Conservation (phyloP, 2,888 invertebrate species). For the Lasioglossum morio region DNA sequence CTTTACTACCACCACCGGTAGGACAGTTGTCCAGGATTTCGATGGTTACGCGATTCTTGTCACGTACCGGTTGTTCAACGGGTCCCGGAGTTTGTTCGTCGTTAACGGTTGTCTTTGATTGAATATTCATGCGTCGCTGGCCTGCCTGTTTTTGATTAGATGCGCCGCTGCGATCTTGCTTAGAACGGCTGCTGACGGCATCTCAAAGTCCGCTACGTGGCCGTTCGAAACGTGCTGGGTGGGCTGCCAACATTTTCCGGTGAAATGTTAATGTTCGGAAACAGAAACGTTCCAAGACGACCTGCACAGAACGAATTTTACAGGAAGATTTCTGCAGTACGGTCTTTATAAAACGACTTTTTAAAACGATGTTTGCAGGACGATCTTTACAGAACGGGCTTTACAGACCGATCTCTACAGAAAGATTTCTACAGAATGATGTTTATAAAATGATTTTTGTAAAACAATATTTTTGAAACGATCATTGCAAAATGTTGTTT, state of each 20-base stretch:
- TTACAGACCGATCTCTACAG: fast-evolving
- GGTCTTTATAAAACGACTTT: no score
- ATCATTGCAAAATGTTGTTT: no score
- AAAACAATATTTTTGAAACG: no score
- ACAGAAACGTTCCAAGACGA: neutral
- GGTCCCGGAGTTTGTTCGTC: conserved; percentile 12
- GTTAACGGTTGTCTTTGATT: conserved; percentile 19
- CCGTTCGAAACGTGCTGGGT: neutral
- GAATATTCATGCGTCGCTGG: conserved; percentile 12
- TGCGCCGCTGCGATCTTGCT: conserved; percentile 1
- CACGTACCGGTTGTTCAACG: conserved; percentile 10
- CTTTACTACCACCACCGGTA: neutral
- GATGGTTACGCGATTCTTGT: conserved; percentile 10
- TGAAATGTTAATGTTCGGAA: neutral
- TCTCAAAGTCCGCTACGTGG: neutral
- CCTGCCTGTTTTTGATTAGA: conserved; percentile 3
- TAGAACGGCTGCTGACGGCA: neutral
- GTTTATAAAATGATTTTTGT: no score
- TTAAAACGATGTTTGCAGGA: no score
- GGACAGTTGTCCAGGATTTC: conserved; percentile 21
- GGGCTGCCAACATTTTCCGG: neutral
- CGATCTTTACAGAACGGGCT: no score
- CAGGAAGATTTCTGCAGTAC: no score
- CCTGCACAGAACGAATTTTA: neutral
- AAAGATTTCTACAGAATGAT: no score